Percentiles rank a stretch among this genome's conserved stretches.
These are phyloP conservation scores for Homalodisca vitripennis DNA, from an alignment of 1,140 invertebrate species.

Conservation along the genomic window DNA sequence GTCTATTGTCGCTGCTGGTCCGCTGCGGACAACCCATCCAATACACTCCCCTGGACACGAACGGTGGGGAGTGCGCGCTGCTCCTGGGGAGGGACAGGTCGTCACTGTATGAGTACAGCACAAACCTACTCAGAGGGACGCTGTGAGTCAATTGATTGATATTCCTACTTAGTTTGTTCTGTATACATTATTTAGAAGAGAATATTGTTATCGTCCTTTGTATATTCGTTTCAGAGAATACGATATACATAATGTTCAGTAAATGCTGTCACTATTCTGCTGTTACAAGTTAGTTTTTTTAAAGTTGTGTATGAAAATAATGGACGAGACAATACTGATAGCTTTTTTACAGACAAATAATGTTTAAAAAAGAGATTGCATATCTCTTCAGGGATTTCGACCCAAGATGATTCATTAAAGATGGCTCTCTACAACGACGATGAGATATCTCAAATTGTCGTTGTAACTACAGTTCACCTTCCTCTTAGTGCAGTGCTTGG, in stretches of 20 bases:
- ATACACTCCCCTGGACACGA: neutral
- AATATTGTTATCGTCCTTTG: neutral
- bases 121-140: slow-evolving; percentile 14
- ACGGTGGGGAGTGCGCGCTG: slow-evolving; percentile 19
- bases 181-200: neutral
- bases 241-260: neutral
- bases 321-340: neutral
- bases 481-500: too few species aligned
- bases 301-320: neutral
- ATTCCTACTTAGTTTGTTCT: neutral
- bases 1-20: neutral
- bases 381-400: too few species aligned
- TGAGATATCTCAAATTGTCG: too few species aligned
- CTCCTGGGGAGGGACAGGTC: neutral
- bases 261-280: neutral
- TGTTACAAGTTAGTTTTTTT: too few species aligned
- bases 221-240: too few species aligned
- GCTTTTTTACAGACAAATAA: neutral
- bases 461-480: too few species aligned
- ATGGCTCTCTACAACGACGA: too few species aligned
- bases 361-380: too few species aligned
- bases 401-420: too few species aligned
- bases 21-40: slow-evolving; percentile 3
- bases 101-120: slow-evolving; percentile 12
- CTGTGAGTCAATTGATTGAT: slow-evolving; percentile 1